These are phyloP conservation scores for Gadus macrocephalus DNA, from an alignment of 2,113 vertebrate genomes.

Conservation along the genomic window DNA sequence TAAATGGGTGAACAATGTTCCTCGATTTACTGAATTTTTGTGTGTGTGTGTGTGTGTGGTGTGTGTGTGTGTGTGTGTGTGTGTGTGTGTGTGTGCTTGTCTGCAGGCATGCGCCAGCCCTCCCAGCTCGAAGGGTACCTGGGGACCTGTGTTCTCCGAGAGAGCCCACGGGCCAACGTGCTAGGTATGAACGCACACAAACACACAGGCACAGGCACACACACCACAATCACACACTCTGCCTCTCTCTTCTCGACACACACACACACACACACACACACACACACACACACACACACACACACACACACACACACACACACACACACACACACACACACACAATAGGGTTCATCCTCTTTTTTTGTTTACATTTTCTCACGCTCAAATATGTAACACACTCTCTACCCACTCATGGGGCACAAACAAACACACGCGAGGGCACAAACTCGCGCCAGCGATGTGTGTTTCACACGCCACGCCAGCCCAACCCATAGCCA, in stretches of 20 bases:
- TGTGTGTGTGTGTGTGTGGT: slow-evolving; percentile 26
- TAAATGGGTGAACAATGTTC: no score
- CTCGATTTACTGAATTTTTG: no score
- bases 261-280: slow-evolving; percentile 8
- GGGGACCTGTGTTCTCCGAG: slow-evolving; percentile 77
- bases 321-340: slow-evolving; percentile 10
- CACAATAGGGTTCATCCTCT: neutral
- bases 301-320: neutral
- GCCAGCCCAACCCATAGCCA: slow-evolving; percentile 17
- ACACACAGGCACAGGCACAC: slow-evolving; percentile 17
- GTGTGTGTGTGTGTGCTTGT: slow-evolving; percentile 23
- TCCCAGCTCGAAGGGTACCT: slow-evolving; percentile 81
- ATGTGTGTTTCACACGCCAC: neutral
- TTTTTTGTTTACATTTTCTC: no score
- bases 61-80: slow-evolving; percentile 31
- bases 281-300: slow-evolving; percentile 5
- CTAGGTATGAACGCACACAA: slow-evolving; percentile 69
- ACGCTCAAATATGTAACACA: no score
- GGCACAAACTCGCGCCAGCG: neutral
- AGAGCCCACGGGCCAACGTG: slow-evolving; percentile 77
- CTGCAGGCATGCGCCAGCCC: slow-evolving; percentile 75
- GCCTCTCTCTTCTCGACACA: neutral
- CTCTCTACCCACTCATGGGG: neutral
- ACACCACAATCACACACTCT: slow-evolving; percentile 24
- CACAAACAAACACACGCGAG: slow-evolving; percentile 5